Base-by-base conservation (phyloP, 92 coral and sea anemone genomes). In the Porites rus region DNA sequence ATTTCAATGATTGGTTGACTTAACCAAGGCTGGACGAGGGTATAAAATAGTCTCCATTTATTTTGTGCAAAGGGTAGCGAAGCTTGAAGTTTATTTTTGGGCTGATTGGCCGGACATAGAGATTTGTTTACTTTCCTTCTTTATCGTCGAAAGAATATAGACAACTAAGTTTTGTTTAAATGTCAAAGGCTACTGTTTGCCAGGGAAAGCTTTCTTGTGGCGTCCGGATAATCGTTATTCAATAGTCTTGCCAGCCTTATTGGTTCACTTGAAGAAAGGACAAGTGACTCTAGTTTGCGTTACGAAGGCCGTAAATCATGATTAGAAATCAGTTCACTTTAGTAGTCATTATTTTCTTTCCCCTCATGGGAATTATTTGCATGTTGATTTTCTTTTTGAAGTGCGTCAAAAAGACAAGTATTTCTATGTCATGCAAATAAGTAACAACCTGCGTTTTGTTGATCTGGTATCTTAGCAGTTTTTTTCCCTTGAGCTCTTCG, bases 351-450 rank as follows among this genome's bases (percentile, higher is more conserved):
- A 74, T 79, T 79, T 79, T 52, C 21, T 50, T 10, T 75, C 11
- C 54, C 16, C 84, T 66, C 84, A 51, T 52, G 84, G 84, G 84
- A 66, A 14, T 53, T 66, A 79, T 79, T 65, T 65, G 74, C 64
- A 51, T 65, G 24, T 20, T 79, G 51, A 51, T 9, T 79, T 65
- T 51, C 19, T 31, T 66, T 66, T 66, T 70, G 74, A 70, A 70
- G 64, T 12, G 21, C 50, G 19, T 51, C 63, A 22, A 22, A 65
- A 78, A 20, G 38, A 79, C 74, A 79, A 79, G 74, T 14, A 21
- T 46, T 79, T 79, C 59, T 10, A 51, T 79, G 84, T 79, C 74
- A 79, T 79, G 84, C 84, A 79, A 79, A 79, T 79, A 66, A 79
- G 63, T 10, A 2, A 20, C 52, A 79, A 10, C 21, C 24, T 46